Evolutionary conservation across 2,113 vertebrate genomes (phyloP), one percentile per base, ranked within the genome.

Genomic region (Apaloderma vittatum): DNA sequence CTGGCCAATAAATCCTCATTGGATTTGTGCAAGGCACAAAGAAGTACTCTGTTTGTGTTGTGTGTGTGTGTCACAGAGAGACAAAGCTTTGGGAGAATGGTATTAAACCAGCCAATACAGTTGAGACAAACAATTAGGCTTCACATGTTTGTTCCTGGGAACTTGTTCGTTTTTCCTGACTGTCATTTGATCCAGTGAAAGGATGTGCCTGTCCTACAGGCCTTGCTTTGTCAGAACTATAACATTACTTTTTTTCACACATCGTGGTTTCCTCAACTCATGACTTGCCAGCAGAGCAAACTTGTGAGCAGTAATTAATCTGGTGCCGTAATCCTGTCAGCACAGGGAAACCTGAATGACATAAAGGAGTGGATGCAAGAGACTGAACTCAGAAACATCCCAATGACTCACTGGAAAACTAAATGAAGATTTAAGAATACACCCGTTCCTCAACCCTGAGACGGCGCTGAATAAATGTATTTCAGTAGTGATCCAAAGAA

Each of bases 381-480:
- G 62, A 79, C 81, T 5, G 1, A 91, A 30, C n/a, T 76, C 61
- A 9, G 32, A 75, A 91, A 81, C 36, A 75, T 61, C n/a, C 58
- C 81, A 59, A 74, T 29, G 61, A 77, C 49, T 89, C 80, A 72
- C 65, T 65, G 84, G 40, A 32, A 94, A 90, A 58, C 40, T 59
- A 73, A 85, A 90, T 71, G n/a, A 90, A 90, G 90, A 80, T 79
- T 90, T 88, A 85, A 76, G 90, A 37, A 73, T 29, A 59, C 36
- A 88, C 67, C 90, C 90, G 66, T 62, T 93, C 62, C 58, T 83
- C 86, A 76, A 4, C 22, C 32, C 40, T 45, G n/a, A 95, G 55
- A 88, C 82, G 92, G 78, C 36, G 66, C 7, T 58, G 71, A 87
- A 65, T 85, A 75, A 75, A 84, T 58, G 9, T 62, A 21, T 51